A percentile compares a stretch with the other conserved stretches of the same genome.
phyloP scores from a whole-genome alignment of 2,797 vertebrate genomes.

The Siniperca obscura region DNA sequence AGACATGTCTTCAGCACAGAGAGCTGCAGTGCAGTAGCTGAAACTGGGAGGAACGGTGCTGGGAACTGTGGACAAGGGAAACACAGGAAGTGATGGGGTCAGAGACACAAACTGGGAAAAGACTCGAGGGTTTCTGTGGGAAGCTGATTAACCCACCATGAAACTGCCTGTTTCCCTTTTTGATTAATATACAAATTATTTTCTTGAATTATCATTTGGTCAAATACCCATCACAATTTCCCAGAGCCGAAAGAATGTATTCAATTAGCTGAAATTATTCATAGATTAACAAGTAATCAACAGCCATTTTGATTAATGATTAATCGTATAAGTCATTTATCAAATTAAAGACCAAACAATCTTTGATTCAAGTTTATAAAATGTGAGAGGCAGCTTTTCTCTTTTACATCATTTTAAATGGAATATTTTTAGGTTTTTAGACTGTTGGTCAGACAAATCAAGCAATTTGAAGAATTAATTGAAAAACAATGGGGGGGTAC shows the following conservation, averaged over 20 bases:
- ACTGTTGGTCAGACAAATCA: background rate
- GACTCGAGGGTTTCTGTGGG: conserved; percentile 39
- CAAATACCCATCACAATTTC: background rate
- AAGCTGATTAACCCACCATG: conserved; percentile 12
- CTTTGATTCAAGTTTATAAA: background rate
- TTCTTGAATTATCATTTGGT: background rate
- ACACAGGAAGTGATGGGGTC: conserved; percentile 61
- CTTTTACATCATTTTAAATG: background rate
- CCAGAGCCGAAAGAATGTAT: background rate
- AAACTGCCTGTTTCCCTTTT: background rate
- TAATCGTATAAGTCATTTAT: background rate
- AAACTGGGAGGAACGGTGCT: background rate
- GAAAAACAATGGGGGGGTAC: too few relatives aligned
- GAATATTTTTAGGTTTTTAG: background rate
- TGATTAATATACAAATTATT: background rate
- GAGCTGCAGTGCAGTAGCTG: conserved; percentile 7
- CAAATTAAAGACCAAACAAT: background rate
- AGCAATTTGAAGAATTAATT: background rate
- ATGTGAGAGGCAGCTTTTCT: background rate
- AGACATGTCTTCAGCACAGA: conserved; percentile 32
- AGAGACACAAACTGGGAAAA: conserved; percentile 35
- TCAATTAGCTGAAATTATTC: background rate
- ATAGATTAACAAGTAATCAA: background rate
- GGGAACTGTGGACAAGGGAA: conserved; percentile 55
- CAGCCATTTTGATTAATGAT: background rate